Evolutionary conservation across 1,140 invertebrate genomes (phyloP), one percentile per base, ranked within the genome.

Genomic region (Steinernema feltiae): DNA sequence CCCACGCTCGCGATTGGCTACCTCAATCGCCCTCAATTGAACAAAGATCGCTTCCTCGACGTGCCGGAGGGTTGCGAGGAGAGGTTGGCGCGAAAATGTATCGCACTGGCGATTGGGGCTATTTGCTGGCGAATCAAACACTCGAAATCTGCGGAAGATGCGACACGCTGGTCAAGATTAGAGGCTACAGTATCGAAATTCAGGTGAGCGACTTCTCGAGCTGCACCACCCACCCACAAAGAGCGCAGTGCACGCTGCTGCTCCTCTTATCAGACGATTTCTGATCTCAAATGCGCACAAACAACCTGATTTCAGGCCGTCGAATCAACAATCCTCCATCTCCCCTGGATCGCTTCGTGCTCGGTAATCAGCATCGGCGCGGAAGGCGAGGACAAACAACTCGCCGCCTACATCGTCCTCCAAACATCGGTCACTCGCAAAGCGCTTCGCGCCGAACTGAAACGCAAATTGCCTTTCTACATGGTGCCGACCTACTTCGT

Each of bases 401-500:
- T 90, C n/a, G 88, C 89, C 0, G 87, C 88, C 15, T 90, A 89
- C 76, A 86, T 90, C 71, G 88, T 89, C 18, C 84, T 87, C 24
- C 79, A 87, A 32, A 79, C 85, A 3, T 78, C 83, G 48, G 83
- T 85, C 1, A 81, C 83, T 7, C 80, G 85, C 71, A 88, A 88
- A 73, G 84, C 85, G 30, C 77, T 90, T 29, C 78, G 88, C 69
- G 84, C 86, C 0, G 84, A 84, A 31, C 81, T 90, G 1, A 89
- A 89, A 78, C 84, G 83, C 63, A 83, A 81, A 29, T 79, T 90
- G 29, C 89, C 89, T 2, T 89, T 89, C 80, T 89, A 90, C 80
- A 90, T 90, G 89, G 87, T 90, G 53, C 89, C 89, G 2, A 87
- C 88, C 2, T 88, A 87, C 76, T 88, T 89, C 80, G 82, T 89